These are phyloP conservation scores for Moxostoma hubbsi DNA, from an alignment of 2,797 vertebrate species.

Conservation along the genomic window DNA sequence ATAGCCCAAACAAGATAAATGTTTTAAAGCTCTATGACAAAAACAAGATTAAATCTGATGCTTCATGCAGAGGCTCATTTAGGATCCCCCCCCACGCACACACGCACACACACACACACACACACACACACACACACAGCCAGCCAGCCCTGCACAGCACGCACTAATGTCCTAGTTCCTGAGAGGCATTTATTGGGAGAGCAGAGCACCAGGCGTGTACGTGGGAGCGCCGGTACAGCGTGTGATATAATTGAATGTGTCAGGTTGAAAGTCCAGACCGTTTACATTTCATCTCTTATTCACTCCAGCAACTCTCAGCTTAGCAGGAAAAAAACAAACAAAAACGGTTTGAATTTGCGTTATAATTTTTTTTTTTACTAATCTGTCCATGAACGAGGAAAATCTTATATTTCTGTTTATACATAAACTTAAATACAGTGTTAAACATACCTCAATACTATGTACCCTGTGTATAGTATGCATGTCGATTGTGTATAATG, in stretches of 20 bases:
- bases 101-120: too few relatives aligned
- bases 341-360: slow-evolving; percentile 78
- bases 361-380: slow-evolving; percentile 79
- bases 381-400: background rate
- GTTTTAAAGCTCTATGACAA: slow-evolving; percentile 7
- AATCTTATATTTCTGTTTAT: background rate
- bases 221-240: slow-evolving; percentile 57
- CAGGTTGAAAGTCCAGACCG: slow-evolving; percentile 80
- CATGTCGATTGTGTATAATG: too few relatives aligned
- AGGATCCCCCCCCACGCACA: background rate
- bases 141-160: too few relatives aligned
- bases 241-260: slow-evolving; percentile 81
- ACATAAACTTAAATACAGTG: background rate
- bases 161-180: slow-evolving; percentile 10
- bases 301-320: slow-evolving; percentile 78
- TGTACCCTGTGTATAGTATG: too few relatives aligned
- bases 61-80: slow-evolving; percentile 26
- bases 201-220: slow-evolving; percentile 33
- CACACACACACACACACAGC: too few relatives aligned
- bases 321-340: slow-evolving; percentile 63
- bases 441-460: too few relatives aligned
- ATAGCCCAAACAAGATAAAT: slow-evolving; percentile 4
- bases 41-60: slow-evolving; percentile 16
- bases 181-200: slow-evolving; percentile 28
- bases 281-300: slow-evolving; percentile 85